Evolutionary conservation across 2,888 invertebrate species (phyloP), one percentile per base, ranked within the genome.

Genomic region (Dioctria linearis): DNA sequence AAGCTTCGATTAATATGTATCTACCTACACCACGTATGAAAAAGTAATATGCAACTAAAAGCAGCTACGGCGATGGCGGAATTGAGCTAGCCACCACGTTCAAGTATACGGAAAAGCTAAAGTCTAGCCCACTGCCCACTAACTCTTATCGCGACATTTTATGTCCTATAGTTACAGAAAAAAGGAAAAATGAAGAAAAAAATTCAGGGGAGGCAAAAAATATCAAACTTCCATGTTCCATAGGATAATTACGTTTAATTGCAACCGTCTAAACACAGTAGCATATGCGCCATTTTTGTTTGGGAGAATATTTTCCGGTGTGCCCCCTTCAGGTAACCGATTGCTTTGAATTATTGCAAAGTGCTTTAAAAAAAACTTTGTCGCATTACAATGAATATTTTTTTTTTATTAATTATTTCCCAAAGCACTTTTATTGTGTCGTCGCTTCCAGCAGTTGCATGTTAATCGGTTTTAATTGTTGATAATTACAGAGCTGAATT

Each of bases 391-490:
- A 46, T 46, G 46, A 46, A 46, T 46, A 6, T 46, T 46, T 8
- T 25, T 25, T 25, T 25, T 46, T 8, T 8, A 2, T 8, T 1
- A 46, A 8, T 57, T 25, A 25, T 25, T 25, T 25, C 25, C 25
- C 25, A 25, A 25, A 25, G 25, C 25, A 25, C 25, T 57, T 57
- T 57, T 57, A 5, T 57, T 57, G n/a, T 57, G 5, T 13, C 11
- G 25, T 5, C 11, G 46, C 71, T 25, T 39, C 54, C 71, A 43
- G 49, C 43, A 43, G 71, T 71, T 54, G 71, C 71, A 71, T 71
- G 71, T 9, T 71, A 71, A 71, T 71, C 71, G 71, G 51, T 71
- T 71, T 25, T 71, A 71, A 71, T 71, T 71, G 54, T 39, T 71
- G 39, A 54, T 40, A 71, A 71, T 71, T 71, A 71, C 71, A 57